Evolutionary conservation across 2,888 invertebrate genomes (phyloP).

Genomic region (Cancer borealis): DNA sequence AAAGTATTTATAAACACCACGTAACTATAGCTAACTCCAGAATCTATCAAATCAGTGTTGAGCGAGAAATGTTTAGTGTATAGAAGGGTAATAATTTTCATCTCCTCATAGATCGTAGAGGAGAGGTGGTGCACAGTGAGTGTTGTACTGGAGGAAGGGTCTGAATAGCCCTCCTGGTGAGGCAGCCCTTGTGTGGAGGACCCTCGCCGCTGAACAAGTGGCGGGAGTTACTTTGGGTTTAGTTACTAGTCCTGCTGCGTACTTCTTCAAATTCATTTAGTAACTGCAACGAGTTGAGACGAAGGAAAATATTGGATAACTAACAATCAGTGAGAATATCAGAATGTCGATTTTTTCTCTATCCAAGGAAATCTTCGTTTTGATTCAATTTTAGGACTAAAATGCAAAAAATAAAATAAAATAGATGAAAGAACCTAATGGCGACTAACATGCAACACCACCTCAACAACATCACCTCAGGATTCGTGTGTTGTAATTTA

Average conservation of each 20-base stretch:
- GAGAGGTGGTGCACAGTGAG: constrained; percentile 36
- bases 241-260: neutral
- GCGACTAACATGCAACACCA: neutral
- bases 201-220: neutral
- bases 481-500: neutral
- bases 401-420: neutral
- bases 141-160: neutral
- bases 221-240: neutral
- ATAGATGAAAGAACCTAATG: neutral
- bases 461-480: neutral
- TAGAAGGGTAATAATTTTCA: neutral
- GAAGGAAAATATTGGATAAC: neutral
- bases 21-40: neutral
- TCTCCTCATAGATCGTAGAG: neutral
- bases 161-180: constrained; percentile 26
- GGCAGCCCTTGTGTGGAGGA: constrained; percentile 20
- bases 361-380: neutral
- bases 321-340: neutral
- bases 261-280: neutral
- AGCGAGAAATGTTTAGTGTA: neutral
- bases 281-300: neutral
- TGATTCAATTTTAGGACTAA: neutral
- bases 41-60: neutral
- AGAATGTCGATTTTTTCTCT: neutral
- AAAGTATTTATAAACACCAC: neutral